Base-by-base conservation (phyloP, 2,888 invertebrate species). In the Cephus nigrinus region DNA sequence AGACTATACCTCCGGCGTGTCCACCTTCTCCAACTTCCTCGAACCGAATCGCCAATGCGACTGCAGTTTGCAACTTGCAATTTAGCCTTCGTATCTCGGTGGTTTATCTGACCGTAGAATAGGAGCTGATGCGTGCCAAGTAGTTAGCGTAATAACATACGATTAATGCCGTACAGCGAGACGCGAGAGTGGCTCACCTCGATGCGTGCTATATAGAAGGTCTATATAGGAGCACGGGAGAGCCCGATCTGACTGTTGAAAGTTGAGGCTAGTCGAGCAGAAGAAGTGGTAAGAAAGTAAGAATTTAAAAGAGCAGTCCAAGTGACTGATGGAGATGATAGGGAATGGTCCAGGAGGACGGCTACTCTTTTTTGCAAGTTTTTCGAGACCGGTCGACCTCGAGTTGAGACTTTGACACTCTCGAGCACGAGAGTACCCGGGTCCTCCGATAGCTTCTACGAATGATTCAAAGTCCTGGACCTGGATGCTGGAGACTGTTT, bases 101-200 rank as follows among this genome's bases (percentile, higher is more conserved):
- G 76, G 75, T 74, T 78, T 80, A 80, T 80, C 82, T 80, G 73
- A 55, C 69, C 69, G 77, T 74, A 73, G 76, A 82, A 81, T 78
- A 77, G 79, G 69, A 81, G 79, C 77, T 78, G 80, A 81, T 81
- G 82, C 81, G 79, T 81, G 81, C 75, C 81, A 80, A 79, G 77
- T 79, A 69, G 77, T 74, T 40, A 71, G 55, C 77, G 77, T 77
- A 77, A 74, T 77, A 74, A 77, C 74, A 74, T 74, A 69, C 75
- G 77, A 77, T 77, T 77, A 77, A 77, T 71, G 68, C 35, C 34
- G 3, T 15, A 76, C 23, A 11, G 36, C 40, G 40, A 12, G 73
- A 69, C 69, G 12, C 69, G 69, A 69, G 40, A 40, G 40, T 40
- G 4, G 40, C 40, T 40, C 40, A 40, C 40, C 40, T 40, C 40